Conservation (phyloP, 2,113 vertebrate species). For the Cheirogaleus medius region DNA sequence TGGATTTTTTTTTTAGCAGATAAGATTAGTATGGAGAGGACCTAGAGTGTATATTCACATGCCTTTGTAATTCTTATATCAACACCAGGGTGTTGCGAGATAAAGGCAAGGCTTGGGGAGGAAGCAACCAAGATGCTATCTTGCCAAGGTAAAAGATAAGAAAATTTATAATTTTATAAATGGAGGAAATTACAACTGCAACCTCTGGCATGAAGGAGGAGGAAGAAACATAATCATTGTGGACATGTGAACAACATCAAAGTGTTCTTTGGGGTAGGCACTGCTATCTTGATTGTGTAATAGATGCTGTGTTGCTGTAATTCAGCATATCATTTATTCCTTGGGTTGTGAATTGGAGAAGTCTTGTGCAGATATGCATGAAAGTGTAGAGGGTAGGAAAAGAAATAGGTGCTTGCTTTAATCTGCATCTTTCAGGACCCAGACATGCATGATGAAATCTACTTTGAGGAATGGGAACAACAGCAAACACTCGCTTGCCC, state of each 20-base stretch:
- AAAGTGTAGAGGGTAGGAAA: neutral
- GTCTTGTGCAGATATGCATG: neutral
- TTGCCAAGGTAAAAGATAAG: neutral
- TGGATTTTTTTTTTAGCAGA: neutral
- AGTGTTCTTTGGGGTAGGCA: neutral
- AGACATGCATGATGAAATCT: neutral
- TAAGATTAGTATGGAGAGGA: neutral
- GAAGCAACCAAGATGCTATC: neutral
- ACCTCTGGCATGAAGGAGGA: neutral
- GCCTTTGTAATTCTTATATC: neutral
- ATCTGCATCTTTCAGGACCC: neutral
- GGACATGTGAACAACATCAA: neutral
- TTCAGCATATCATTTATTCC: neutral
- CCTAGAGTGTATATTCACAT: rapidly evolving
- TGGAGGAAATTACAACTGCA: neutral
- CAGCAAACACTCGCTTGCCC: neutral
- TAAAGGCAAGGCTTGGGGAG: neutral
- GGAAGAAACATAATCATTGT: neutral
- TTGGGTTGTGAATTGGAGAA: neutral
- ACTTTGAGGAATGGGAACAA: neutral
- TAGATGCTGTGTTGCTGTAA: neutral
- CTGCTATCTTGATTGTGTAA: neutral
- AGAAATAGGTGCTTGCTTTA: neutral
- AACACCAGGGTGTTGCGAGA: neutral
- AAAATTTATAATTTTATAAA: neutral